phyloP scores from a whole-genome alignment of 2,113 vertebrate genomes.

The Probosciger aterrimus region DNA sequence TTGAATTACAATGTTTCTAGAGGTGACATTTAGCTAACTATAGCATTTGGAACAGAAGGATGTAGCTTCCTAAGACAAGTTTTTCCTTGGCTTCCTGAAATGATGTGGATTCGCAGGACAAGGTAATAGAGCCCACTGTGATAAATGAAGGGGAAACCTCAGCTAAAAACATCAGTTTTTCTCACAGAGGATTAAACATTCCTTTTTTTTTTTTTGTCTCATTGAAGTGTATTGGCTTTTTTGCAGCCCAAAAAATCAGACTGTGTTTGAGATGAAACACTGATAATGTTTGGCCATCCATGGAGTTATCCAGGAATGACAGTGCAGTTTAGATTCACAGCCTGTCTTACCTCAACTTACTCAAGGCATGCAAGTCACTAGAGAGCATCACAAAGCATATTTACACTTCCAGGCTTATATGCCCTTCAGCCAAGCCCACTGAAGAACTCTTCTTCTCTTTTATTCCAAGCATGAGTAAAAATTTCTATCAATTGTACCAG shows the following conservation, averaged over 20 bases:
- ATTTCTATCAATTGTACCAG: not conserved
- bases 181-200: not conserved
- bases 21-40: conserved; percentile 41
- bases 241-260: not conserved
- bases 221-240: not conserved
- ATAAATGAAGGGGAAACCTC: not conserved
- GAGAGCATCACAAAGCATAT: not conserved
- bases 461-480: not conserved
- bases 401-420: not conserved
- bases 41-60: not conserved
- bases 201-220: not conserved
- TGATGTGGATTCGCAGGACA: not conserved
- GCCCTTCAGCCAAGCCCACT: not conserved
- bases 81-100: not conserved
- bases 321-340: not conserved
- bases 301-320: not conserved
- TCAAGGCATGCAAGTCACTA: not conserved
- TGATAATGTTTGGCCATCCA: not conserved
- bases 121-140: not conserved
- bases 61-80: not conserved
- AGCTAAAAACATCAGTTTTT: not conserved
- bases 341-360: not conserved
- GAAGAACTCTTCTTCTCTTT: not conserved
- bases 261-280: not conserved
- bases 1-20: conserved; percentile 39